A percentile compares a stretch with the other conserved stretches of the same genome.
These are phyloP conservation scores for Hemistola chrysoprasaria DNA, from an alignment of 2,888 invertebrate genomes.

Conservation along the genomic window DNA sequence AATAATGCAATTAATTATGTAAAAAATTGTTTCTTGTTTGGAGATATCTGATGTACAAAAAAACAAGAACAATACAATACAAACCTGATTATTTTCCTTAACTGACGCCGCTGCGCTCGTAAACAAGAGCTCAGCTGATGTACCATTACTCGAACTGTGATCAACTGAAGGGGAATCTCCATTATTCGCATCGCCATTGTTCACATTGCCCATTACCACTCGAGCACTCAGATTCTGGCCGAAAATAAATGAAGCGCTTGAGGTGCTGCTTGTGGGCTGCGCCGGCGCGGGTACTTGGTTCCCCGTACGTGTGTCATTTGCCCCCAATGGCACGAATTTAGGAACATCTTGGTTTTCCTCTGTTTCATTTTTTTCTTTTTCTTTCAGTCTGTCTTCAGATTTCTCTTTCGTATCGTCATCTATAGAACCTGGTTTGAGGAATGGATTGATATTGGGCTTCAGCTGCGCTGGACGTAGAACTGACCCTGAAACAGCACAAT, in stretches of 20 bases:
- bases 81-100: constrained; percentile 69
- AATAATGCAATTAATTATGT: no score
- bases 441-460: constrained; percentile 65
- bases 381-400: constrained; percentile 52
- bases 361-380: constrained; percentile 43
- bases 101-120: constrained; percentile 86
- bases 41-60: no score
- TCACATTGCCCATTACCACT: constrained; percentile 84
- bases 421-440: constrained; percentile 50
- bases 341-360: constrained; percentile 60
- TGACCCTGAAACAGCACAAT: constrained; percentile 66
- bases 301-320: constrained; percentile 55
- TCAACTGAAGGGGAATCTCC: constrained; percentile 63
- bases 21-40: no score
- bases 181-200: constrained; percentile 76
- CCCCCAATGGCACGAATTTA: constrained; percentile 75
- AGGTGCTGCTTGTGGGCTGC: constrained; percentile 57
- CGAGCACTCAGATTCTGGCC: constrained; percentile 95
- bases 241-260: constrained; percentile 88
- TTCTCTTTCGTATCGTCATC: constrained; percentile 44
- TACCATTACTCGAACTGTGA: constrained; percentile 79
- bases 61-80: no score
- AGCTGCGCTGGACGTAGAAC: constrained; percentile 70
- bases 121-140: constrained; percentile 85
- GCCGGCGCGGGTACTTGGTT: constrained; percentile 78